Percentiles rank a stretch among this genome's conserved stretches.
Conservation (phyloP, 2,797 vertebrate genomes). For the Pseudomugil gertrudae region DNA sequence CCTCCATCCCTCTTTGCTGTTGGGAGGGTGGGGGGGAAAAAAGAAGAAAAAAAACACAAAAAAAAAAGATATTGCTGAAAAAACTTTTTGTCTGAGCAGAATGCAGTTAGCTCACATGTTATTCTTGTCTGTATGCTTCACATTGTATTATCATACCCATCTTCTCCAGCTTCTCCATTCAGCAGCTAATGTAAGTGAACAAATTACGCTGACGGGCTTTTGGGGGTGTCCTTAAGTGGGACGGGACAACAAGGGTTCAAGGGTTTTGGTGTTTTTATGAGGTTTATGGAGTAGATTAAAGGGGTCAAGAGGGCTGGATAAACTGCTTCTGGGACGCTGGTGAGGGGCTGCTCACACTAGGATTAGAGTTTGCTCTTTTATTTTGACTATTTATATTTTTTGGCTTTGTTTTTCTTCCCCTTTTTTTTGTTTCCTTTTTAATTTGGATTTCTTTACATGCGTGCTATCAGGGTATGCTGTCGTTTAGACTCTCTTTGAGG, state of each 20-base stretch:
- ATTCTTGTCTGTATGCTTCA: slow-evolving; percentile 88
- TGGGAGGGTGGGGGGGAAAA: slow-evolving; percentile 62
- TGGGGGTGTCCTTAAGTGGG: slow-evolving; percentile 75
- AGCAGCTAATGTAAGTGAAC: slow-evolving; percentile 92
- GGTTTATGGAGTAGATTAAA: slow-evolving; percentile 43
- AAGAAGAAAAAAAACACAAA: slow-evolving; percentile 59
- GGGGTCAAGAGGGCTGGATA: slow-evolving; percentile 55
- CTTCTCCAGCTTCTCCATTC: slow-evolving; percentile 91
- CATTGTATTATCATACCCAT: slow-evolving; percentile 87
- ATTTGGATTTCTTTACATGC: slow-evolving; percentile 74
- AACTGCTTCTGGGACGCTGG: slow-evolving; percentile 58
- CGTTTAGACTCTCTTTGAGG: slow-evolving; percentile 65
- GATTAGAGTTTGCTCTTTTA: slow-evolving; percentile 67
- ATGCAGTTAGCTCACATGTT: slow-evolving; percentile 90
- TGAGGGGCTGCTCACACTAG: slow-evolving; percentile 69
- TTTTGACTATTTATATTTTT: slow-evolving; percentile 76
- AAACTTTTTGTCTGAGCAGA: slow-evolving; percentile 86
- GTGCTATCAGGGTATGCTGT: slow-evolving; percentile 82
- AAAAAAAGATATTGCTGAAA: slow-evolving; percentile 74
- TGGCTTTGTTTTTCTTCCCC: slow-evolving; percentile 60
- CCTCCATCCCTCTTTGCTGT: slow-evolving; percentile 57
- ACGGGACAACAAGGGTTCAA: slow-evolving; percentile 50
- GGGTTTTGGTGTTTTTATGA: slow-evolving; percentile 43
- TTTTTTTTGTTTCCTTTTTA: slow-evolving; percentile 45
- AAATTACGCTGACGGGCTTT: slow-evolving; percentile 82